Evolutionary conservation across 2,888 invertebrate species (phyloP).

Genomic region (Scaptomyza polygonia): DNA sequence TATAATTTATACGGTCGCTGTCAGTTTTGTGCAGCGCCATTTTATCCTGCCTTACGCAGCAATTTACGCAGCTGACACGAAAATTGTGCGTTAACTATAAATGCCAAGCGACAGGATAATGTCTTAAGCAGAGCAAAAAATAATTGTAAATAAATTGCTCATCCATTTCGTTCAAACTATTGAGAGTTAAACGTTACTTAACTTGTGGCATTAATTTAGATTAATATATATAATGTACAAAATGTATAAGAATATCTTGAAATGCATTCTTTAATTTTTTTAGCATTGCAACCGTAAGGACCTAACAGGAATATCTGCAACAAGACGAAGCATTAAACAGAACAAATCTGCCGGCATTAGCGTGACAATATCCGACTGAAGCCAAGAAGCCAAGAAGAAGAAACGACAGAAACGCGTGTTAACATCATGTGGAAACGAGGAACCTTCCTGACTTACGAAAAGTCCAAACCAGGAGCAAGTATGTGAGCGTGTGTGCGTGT

Average conservation of each 20-base stretch:
- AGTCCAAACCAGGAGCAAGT: slow-evolving; percentile 10
- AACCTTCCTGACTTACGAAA: slow-evolving; percentile 46
- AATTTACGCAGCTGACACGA: slow-evolving; percentile 57
- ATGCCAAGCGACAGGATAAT: slow-evolving; percentile 40
- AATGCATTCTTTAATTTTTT: neutral
- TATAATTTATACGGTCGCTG: slow-evolving; percentile 63
- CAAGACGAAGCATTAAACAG: slow-evolving; percentile 62
- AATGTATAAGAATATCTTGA: neutral
- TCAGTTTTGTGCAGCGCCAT: slow-evolving; percentile 32
- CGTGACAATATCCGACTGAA: slow-evolving; percentile 73
- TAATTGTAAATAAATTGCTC: neutral
- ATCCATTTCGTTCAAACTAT: neutral
- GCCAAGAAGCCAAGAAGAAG: slow-evolving; percentile 54
- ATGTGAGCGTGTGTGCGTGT: slow-evolving; percentile 14
- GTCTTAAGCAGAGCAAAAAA: slow-evolving; percentile 15
- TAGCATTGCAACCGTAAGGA: slow-evolving; percentile 10
- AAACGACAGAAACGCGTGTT: slow-evolving; percentile 70
- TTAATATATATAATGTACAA: neutral
- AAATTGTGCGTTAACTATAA: slow-evolving; percentile 56
- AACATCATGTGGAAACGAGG: slow-evolving; percentile 51
- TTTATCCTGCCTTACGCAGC: slow-evolving; percentile 37
- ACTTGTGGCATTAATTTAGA: neutral
- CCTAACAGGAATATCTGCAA: slow-evolving; percentile 37
- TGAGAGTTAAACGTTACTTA: neutral
- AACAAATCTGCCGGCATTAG: slow-evolving; percentile 74